Percentiles rank a stretch among this genome's conserved stretches.
These are phyloP conservation scores for Aphelinus atriplicis DNA, from an alignment of 1,140 invertebrate genomes.

Conservation along the genomic window DNA sequence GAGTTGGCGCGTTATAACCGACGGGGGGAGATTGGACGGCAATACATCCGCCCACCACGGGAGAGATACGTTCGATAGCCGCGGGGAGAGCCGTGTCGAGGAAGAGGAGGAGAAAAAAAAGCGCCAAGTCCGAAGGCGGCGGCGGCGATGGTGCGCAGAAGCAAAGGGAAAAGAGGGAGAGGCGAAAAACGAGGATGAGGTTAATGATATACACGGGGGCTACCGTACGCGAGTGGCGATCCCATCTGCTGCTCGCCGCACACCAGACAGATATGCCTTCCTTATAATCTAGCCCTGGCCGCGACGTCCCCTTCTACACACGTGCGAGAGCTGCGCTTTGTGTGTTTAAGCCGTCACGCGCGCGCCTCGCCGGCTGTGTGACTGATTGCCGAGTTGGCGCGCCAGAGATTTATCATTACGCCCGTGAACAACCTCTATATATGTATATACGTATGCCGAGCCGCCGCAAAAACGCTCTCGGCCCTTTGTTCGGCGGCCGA, in stretches of 20 bases:
- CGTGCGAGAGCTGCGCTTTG: conserved; percentile 14
- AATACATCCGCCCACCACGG: too few relatives aligned
- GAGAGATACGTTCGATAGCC: too few relatives aligned
- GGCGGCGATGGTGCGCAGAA: too few relatives aligned
- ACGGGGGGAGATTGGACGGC: too few relatives aligned
- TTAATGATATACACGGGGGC: conserved; percentile 63
- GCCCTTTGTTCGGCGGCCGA: background rate
- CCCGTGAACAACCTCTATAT: background rate
- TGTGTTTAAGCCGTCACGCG: conserved; percentile 29
- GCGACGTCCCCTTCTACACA: conserved; percentile 13
- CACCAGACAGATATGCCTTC: conserved; percentile 17
- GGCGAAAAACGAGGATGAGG: conserved; percentile 62
- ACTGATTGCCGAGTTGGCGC: conserved; percentile 23
- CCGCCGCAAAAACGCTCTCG: background rate
- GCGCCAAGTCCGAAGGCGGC: too few relatives aligned
- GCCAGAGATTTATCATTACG: conserved; percentile 28
- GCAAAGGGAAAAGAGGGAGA: conserved; percentile 10
- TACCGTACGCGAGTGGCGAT: conserved; percentile 55
- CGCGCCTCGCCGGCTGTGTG: conserved; percentile 1
- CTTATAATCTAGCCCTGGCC: conserved; percentile 28
- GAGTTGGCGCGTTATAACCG: too few relatives aligned
- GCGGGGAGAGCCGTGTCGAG: too few relatives aligned
- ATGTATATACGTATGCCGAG: background rate
- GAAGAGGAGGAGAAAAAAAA: too few relatives aligned
- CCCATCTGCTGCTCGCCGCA: conserved; percentile 50